phyloP scores from a whole-genome alignment of 2,888 invertebrate species.

The Meliscaeva auricollis region DNA sequence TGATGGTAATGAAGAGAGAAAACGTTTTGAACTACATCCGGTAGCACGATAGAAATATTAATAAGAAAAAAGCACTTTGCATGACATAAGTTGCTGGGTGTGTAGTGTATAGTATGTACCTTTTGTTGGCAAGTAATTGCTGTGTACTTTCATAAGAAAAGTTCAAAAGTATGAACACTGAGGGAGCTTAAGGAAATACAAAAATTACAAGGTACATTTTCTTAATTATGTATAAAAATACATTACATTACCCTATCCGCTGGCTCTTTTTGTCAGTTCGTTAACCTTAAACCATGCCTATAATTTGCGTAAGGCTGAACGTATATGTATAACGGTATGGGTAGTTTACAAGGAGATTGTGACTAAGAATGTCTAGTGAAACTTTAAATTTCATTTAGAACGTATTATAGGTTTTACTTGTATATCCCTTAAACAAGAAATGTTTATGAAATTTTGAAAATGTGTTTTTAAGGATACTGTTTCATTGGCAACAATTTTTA shows the following conservation, averaged over 20 bases:
- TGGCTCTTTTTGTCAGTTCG: not conserved
- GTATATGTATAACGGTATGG: no score
- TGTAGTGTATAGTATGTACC: not conserved
- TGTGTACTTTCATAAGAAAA: not conserved
- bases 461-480: no score
- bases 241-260: conserved; percentile 5
- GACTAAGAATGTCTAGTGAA: no score
- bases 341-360: no score
- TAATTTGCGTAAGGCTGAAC: no score
- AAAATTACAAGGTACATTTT: conserved; percentile 13
- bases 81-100: not conserved
- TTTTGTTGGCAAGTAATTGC: not conserved
- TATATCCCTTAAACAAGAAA: no score
- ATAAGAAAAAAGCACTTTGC: not conserved
- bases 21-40: no score
- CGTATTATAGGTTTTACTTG: no score
- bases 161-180: not conserved
- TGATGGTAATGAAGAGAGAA: not conserved
- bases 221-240: conserved; percentile 35
- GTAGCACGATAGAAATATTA: not conserved
- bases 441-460: no score
- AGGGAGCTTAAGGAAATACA: not conserved
- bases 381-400: no score
- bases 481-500: no score
- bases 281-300: conserved; percentile 39